Base-by-base conservation (phyloP, 1,140 invertebrate species). In the Bombyx mandarina region DNA sequence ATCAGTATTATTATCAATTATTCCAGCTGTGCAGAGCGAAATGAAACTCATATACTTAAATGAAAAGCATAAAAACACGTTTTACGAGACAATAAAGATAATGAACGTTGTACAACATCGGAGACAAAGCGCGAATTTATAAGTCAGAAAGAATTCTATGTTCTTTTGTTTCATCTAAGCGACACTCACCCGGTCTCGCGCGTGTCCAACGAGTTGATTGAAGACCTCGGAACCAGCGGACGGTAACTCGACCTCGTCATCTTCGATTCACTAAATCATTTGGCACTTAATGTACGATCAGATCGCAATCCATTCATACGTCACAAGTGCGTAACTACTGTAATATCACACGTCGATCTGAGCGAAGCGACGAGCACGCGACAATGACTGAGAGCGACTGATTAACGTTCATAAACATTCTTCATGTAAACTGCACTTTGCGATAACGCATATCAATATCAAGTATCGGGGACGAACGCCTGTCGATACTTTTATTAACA, bases 221-320 rank as follows among this genome's bases (percentile, higher is more conserved):
- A 86, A 1, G 83, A 75, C 7, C 83, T 64, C 7, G 83, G 83
- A 18, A 86, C 79, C 46, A 85, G 66, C 6, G 82, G 83, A 55
- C 80, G 64, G 60, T 86, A 86, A 56, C 80, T 77, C 22, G 83
- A 86, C 54, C 83, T 73, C 2, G 83, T 85, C 83, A 86, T 86
- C 45, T 68, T 76, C 26, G 62, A 7, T 26, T 9, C 50, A 45
- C 43, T 54, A 35, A 35, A 35, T 35, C 26, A 35, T 35, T 12
- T 55, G 43, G 26, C 53, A 26, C 9, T 43, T 43, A 53, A 6
- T 12, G 4, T 9, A 26, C 6, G 10, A 54, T 8, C 9, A 58
- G 18, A 53, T 58, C 54, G n/a, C n/a, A 61, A 6, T 51, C 18
- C 49, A 8, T 51, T 49, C 45, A 56, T 52, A 45, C 10, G 48